A percentile compares a stretch with the other conserved stretches of the same genome.
These are phyloP conservation scores for Anolis sagrei DNA, from an alignment of 2,113 vertebrate genomes.

Conservation along the genomic window DNA sequence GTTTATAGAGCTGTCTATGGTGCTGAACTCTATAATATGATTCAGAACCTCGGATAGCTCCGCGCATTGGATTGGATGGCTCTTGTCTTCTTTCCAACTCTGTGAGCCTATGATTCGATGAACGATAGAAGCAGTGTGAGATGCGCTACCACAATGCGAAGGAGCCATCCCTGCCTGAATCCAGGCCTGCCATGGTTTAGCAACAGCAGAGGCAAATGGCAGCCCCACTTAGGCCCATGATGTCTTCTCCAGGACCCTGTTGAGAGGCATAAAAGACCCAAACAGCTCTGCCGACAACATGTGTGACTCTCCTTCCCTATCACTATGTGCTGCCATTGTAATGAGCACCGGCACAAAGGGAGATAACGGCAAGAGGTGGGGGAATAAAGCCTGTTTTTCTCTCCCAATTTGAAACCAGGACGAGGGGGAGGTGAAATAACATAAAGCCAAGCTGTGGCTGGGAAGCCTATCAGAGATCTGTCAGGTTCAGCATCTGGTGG, in stretches of 20 bases:
- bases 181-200: neutral
- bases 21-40: too few relatives aligned
- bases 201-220: accelerated
- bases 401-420: neutral
- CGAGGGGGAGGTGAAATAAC: neutral
- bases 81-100: too few relatives aligned
- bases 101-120: too few relatives aligned
- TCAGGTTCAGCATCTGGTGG: conserved; percentile 39
- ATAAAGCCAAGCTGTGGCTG: neutral
- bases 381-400: conserved; percentile 35
- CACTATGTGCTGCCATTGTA: neutral
- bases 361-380: conserved; percentile 33
- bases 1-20: too few relatives aligned
- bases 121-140: too few relatives aligned
- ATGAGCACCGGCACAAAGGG: conserved; percentile 13
- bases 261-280: neutral
- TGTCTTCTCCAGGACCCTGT: neutral
- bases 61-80: too few relatives aligned
- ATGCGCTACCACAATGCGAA: too few relatives aligned
- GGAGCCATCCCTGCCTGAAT: neutral
- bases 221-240: accelerated
- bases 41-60: too few relatives aligned
- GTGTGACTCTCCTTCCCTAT: neutral
- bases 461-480: conserved; percentile 59
- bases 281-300: conserved; percentile 8